These are phyloP conservation scores for Enteromius anoplus DNA, from an alignment of 2,797 vertebrate species.

Conservation along the genomic window DNA sequence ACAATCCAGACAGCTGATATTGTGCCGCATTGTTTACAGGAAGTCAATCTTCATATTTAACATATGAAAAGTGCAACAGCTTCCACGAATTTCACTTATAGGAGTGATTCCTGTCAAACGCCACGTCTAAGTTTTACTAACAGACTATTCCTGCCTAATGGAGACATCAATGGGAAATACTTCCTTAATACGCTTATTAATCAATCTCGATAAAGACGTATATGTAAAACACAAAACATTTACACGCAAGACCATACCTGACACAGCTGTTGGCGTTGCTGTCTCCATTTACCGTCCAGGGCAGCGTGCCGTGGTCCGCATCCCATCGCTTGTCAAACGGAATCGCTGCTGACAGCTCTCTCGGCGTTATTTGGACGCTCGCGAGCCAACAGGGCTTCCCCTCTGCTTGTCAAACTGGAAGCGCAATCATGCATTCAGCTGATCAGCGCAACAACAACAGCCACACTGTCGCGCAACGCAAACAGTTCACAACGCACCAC, in stretches of 20 bases:
- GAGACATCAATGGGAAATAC: not conserved
- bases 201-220: not conserved
- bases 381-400: constrained; percentile 60
- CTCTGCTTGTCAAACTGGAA: constrained; percentile 72
- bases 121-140: constrained; percentile 10
- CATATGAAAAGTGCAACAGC: constrained; percentile 20
- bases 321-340: constrained; percentile 71
- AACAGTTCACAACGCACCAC: constrained; percentile 79
- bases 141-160: not conserved
- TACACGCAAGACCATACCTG: constrained; percentile 54
- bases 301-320: constrained; percentile 73
- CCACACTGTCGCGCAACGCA: constrained; percentile 56
- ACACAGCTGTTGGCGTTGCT: constrained; percentile 60
- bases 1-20: constrained; percentile 13
- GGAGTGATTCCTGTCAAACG: not conserved
- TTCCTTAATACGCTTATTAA: not conserved
- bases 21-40: constrained; percentile 38
- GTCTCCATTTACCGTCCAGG: constrained; percentile 70
- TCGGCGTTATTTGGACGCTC: constrained; percentile 54
- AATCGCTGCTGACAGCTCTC: constrained; percentile 54
- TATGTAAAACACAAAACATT: not conserved
- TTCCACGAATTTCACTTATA: not conserved
- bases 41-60: constrained; percentile 35
- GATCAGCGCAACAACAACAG: constrained; percentile 72
- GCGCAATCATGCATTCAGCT: constrained; percentile 77